These are phyloP conservation scores for Spea bombifrons DNA, from an alignment of 2,113 vertebrate genomes.

Conservation along the genomic window DNA sequence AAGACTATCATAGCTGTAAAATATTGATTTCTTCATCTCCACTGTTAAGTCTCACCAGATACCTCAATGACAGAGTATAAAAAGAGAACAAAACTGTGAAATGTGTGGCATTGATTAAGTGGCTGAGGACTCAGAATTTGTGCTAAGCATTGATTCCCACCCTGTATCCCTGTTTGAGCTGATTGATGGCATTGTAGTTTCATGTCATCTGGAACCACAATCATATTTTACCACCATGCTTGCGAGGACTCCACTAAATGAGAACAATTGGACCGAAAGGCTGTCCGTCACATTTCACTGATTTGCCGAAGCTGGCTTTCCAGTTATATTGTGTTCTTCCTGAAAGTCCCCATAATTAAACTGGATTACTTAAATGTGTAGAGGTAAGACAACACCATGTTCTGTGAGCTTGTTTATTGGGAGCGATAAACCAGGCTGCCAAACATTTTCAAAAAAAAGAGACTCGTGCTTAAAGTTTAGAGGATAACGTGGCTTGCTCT, in stretches of 20 bases:
- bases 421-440: slow-evolving; percentile 51
- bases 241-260: slow-evolving; percentile 65
- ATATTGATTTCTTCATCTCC: slow-evolving; percentile 51
- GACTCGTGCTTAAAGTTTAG: background rate
- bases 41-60: slow-evolving; percentile 50
- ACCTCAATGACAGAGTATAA: slow-evolving; percentile 48
- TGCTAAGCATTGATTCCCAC: slow-evolving; percentile 60
- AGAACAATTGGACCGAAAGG: slow-evolving; percentile 71
- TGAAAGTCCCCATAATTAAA: slow-evolving; percentile 80
- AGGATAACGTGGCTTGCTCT: slow-evolving; percentile 1
- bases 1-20: slow-evolving; percentile 35
- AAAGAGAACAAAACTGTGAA: slow-evolving; percentile 48
- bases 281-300: slow-evolving; percentile 68
- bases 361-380: slow-evolving; percentile 81
- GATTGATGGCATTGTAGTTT: slow-evolving; percentile 59
- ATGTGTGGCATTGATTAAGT: slow-evolving; percentile 54
- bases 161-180: slow-evolving; percentile 48
- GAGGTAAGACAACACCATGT: slow-evolving; percentile 78
- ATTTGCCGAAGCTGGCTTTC: slow-evolving; percentile 61
- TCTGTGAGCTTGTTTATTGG: slow-evolving; percentile 58
- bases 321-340: slow-evolving; percentile 70
- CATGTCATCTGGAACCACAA: slow-evolving; percentile 59
- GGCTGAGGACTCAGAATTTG: slow-evolving; percentile 46
- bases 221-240: slow-evolving; percentile 62
- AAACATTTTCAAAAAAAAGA: slow-evolving; percentile 28